Evolutionary conservation across 2,888 invertebrate genomes (phyloP), one percentile per base, ranked within the genome.

Genomic region (Spodoptera littoralis): DNA sequence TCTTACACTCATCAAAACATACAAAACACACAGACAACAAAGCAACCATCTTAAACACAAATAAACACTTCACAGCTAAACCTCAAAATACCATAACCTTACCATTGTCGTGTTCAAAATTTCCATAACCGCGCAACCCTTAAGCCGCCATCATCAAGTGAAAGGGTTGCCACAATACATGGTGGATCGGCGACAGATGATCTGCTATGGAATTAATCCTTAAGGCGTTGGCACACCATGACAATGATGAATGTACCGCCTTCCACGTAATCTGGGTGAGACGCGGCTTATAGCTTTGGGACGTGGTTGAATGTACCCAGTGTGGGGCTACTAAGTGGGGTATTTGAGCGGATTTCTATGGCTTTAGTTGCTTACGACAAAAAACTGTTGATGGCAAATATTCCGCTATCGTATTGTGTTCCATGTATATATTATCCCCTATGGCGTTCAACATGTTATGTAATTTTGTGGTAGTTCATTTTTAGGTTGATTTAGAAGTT

Each of bases 191-290:
- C 81, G 79, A 73, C 74, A 61, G 76, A 79, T 77, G 77, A 81
- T 80, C 75, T 76, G 65, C 70, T 71, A 80, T 74, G 73, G 75
- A 79, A 83, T 81, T 75, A 82, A 83, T 81, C 79, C 68, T 70
- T 58, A 71, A 79, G 76, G 76, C 76, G 70, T 81, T 77, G 71
- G 65, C 68, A 70, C 62, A 65, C 63, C 66, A 68, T 83, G 85
- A 86, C 87, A 87, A 80, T 84, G 86, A 85, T 77, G 77, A 81
- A 87, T 85, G 82, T 75, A 66, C 66, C 72, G 60, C 69, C 76
- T 73, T 55, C 73, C 64, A 66, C 74, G 70, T 79, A 82, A 80
- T 77, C 76, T 79, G 64, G 65, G 76, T 75, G 52, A 73, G 67
- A 67, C 66, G 67, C 66, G 61, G 75, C 79, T 77, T 76, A 81